Percentiles rank a stretch among this genome's conserved stretches.
These are phyloP conservation scores for Hippocampus kuda DNA, from an alignment of 2,797 vertebrate genomes.

Conservation along the genomic window DNA sequence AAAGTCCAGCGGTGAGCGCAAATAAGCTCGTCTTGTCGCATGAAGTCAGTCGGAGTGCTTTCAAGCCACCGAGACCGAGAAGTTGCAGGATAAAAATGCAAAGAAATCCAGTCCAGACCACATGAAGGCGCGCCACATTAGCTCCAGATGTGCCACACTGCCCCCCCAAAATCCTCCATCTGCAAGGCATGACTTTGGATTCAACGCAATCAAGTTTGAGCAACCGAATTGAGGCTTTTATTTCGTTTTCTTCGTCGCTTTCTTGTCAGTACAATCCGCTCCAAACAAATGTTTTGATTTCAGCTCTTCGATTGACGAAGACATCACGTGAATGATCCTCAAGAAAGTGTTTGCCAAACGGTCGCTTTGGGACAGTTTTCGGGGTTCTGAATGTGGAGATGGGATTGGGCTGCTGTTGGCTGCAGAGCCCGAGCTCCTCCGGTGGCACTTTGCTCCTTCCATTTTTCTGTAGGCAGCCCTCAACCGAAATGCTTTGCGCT, in stretches of 20 bases:
- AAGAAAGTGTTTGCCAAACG: background rate
- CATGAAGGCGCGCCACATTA: conserved; percentile 50
- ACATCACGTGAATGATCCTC: no score
- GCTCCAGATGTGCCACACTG: conserved; percentile 56
- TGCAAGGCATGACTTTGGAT: conserved; percentile 25
- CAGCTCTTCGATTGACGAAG: background rate
- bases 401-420: no score
- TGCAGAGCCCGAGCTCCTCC: no score
- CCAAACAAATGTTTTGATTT: background rate
- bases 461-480: no score
- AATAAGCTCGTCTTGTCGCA: background rate
- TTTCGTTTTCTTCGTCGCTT: background rate
- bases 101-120: conserved; percentile 38
- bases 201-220: conserved; percentile 23
- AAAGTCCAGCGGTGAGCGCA: background rate
- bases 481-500: no score
- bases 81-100: conserved; percentile 28
- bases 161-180: background rate
- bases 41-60: background rate
- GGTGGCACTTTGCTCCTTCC: no score
- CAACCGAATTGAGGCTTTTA: background rate
- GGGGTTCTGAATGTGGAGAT: no score
- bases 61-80: conserved; percentile 11
- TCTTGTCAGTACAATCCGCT: no score
- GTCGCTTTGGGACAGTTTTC: no score